Base-by-base conservation (phyloP, 2,888 invertebrate species). In the Drosophila kanekoi region DNA sequence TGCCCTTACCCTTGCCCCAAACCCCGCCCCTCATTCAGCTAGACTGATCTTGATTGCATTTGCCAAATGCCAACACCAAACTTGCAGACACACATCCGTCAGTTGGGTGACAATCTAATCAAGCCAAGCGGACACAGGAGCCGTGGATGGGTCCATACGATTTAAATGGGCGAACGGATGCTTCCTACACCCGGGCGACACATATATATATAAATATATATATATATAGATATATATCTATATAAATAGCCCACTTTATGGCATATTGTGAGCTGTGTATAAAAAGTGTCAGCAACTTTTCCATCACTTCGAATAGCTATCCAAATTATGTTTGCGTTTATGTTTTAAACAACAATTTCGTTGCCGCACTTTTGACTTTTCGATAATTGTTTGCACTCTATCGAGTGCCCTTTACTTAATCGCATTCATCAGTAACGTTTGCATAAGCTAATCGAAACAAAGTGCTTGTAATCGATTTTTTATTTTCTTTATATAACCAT, bases 1-100 rank as follows among this genome's bases (percentile, higher is more conserved):
- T n/a, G n/a, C n/a, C n/a, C n/a, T n/a, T n/a, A n/a, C n/a, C n/a
- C n/a, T n/a, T n/a, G n/a, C n/a, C 18, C 20, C 13, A 37, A 28
- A 28, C 8, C 28, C 28, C 49, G n/a, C 48, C 18, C 62, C 23
- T 33, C 18, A 10, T 5, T 18, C 43, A 40, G 52, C 41, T 49
- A 66, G 68, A 57, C 66, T 77, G 79, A 85, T 87, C 87, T 81
- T 87, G 87, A 87, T 87, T 87, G 82, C 82, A 81, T 85, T 87
- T 85, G 68, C 71, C 79, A 73, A 85, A 71, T 70, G 79, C 75
- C 79, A 81, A 76, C 87, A 86, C 60, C 72, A 77, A 80, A 67
- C 63, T 56, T 59, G 52, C 73, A 75, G 62, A 68, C 79, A 54
- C 65, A 61, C 70, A 63, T 72, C 66, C 66, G 66, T 80, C 75